A percentile compares a stretch with the other conserved stretches of the same genome.
phyloP scores from a whole-genome alignment of 2,797 vertebrate species.

The Todus mexicanus region DNA sequence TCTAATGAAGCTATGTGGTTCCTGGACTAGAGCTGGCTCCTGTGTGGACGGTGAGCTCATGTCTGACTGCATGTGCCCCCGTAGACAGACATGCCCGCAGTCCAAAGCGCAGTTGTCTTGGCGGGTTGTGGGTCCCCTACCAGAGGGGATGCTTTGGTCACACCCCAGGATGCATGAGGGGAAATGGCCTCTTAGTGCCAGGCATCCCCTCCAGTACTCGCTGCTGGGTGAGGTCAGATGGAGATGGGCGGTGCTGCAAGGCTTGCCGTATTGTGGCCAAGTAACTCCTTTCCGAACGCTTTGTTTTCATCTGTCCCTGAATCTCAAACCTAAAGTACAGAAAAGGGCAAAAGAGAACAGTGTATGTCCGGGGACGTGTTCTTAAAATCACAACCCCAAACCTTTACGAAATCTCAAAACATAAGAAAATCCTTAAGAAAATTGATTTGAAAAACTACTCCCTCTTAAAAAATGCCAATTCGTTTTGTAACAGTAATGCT shows the following conservation, averaged over 20 bases:
- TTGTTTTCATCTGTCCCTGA: neutral
- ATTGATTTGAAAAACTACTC: neutral
- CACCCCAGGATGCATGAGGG: accelerated
- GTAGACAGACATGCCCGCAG: neutral
- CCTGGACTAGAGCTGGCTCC: conserved; percentile 15
- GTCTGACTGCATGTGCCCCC: neutral
- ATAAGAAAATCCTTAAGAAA: neutral
- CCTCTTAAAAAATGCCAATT: neutral
- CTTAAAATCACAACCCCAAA: neutral
- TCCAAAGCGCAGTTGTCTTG: neutral
- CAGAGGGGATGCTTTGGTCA: neutral
- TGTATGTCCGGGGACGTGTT: neutral
- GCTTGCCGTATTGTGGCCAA: neutral
- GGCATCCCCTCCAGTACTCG: neutral
- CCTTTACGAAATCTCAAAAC: neutral
- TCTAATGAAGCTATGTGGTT: neutral
- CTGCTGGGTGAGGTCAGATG: neutral
- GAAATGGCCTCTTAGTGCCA: neutral
- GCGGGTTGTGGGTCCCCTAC: neutral
- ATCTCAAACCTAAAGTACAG: neutral
- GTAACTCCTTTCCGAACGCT: neutral
- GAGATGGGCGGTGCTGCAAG: neutral
- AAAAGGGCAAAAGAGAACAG: neutral
- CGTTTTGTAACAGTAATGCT: neutral
- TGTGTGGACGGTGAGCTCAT: conserved; percentile 31